phyloP scores from a whole-genome alignment of 2,888 invertebrate species.

The Hofmannophila pseudospretella region DNA sequence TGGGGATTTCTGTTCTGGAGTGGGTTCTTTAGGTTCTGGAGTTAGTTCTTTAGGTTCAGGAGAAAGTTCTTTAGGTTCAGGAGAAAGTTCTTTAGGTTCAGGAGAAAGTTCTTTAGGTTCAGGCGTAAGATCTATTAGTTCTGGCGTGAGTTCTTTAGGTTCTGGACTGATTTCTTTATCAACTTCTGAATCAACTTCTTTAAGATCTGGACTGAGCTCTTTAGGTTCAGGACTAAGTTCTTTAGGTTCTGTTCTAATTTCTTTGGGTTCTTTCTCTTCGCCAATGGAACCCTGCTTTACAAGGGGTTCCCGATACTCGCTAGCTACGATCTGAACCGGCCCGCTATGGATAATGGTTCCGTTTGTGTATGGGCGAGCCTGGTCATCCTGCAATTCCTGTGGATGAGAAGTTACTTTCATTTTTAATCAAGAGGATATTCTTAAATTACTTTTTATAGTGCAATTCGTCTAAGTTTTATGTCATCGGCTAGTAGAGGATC shows the following conservation, averaged over 20 bases:
- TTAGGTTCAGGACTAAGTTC: slow-evolving; percentile 16
- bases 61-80: no score
- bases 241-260: slow-evolving; percentile 22
- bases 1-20: no score
- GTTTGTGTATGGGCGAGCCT: slow-evolving; percentile 64
- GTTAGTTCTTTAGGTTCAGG: no score
- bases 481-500: no score
- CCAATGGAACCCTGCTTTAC: slow-evolving; percentile 39
- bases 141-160: slow-evolving; percentile 9
- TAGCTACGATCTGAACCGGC: slow-evolving; percentile 61
- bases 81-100: slow-evolving; percentile 18
- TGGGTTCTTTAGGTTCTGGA: no score
- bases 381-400: slow-evolving; percentile 63
- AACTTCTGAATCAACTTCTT: slow-evolving; percentile 18
- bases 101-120: slow-evolving; percentile 19
- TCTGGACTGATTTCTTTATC: no score
- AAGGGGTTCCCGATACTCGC: slow-evolving; percentile 50
- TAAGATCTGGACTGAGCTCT: slow-evolving; percentile 15
- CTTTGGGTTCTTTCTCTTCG: slow-evolving; percentile 15
- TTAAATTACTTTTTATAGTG: no score
- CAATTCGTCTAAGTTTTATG: no score
- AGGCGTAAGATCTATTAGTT: slow-evolving; percentile 10
- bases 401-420: no score
- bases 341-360: slow-evolving; percentile 59
- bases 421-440: no score